A percentile compares a stretch with the other conserved stretches of the same genome.
phyloP scores from a whole-genome alignment of 2,113 vertebrate genomes.

The Leptocoma aspasia region DNA sequence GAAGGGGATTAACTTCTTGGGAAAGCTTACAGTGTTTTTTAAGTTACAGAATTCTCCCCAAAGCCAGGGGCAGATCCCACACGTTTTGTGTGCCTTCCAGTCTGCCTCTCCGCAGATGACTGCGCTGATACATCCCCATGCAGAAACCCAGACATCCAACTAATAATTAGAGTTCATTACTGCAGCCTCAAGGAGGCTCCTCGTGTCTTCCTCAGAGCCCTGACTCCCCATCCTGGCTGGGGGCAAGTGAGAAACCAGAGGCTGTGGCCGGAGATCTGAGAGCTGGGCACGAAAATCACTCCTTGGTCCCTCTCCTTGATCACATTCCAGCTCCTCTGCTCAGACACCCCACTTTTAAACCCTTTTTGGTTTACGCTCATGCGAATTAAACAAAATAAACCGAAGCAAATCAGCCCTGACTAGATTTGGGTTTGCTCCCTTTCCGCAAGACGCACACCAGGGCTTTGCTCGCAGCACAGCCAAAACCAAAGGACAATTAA shows the following conservation, averaged over 20 bases:
- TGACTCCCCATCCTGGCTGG: not conserved
- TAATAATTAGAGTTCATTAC: not conserved
- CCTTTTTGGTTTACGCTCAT: not conserved
- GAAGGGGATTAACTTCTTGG: not conserved
- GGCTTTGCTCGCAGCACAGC: not conserved
- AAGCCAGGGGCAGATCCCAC: not conserved
- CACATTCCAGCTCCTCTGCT: not conserved
- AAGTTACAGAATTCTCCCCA: not conserved
- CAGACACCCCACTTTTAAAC: not conserved
- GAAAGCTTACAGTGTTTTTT: not conserved
- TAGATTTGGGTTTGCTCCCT: not conserved
- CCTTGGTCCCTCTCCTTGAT: not conserved
- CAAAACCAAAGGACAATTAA: slow-evolving; percentile 39
- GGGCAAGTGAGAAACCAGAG: not conserved
- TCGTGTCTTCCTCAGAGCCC: not conserved
- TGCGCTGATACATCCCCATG: not conserved
- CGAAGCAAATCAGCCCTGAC: not conserved
- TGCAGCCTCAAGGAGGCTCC: not conserved
- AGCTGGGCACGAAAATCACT: not conserved
- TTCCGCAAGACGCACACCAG: not conserved
- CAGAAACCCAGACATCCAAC: not conserved
- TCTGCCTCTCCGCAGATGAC: not conserved
- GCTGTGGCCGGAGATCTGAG: not conserved
- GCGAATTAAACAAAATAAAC: not conserved
- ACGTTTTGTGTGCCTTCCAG: not conserved